Conservation (phyloP, 2,113 vertebrate genomes). For the Irena cyanogastra region DNA sequence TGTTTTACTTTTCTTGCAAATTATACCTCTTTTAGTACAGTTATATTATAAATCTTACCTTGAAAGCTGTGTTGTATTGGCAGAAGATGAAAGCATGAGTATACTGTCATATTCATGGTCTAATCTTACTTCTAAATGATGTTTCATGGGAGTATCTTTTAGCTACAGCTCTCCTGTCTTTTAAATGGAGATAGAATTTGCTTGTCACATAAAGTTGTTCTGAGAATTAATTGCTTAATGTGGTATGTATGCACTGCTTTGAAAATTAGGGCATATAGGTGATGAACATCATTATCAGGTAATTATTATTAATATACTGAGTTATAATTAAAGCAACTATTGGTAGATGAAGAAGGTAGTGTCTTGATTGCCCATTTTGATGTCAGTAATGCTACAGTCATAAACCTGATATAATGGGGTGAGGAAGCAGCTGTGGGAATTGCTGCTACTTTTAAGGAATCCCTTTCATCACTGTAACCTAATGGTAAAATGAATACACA, state of each 20-base stretch:
- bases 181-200: background rate
- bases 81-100: background rate
- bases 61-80: background rate
- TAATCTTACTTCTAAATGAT: background rate
- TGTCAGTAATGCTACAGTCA: background rate
- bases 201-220: background rate
- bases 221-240: slow-evolving; percentile 3
- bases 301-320: slow-evolving; percentile 6
- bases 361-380: background rate
- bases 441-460: background rate
- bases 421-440: background rate
- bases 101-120: background rate
- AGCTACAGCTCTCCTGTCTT: background rate
- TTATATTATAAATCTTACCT: background rate
- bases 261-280: background rate
- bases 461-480: background rate
- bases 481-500: background rate
- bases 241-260: background rate
- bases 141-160: background rate
- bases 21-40: background rate
- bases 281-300: background rate
- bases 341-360: background rate
- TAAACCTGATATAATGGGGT: background rate
- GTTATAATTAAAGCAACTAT: background rate
- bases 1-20: background rate